Evolutionary conservation across 2,113 vertebrate species (phyloP).

Genomic region (Ellobius talpinus): DNA sequence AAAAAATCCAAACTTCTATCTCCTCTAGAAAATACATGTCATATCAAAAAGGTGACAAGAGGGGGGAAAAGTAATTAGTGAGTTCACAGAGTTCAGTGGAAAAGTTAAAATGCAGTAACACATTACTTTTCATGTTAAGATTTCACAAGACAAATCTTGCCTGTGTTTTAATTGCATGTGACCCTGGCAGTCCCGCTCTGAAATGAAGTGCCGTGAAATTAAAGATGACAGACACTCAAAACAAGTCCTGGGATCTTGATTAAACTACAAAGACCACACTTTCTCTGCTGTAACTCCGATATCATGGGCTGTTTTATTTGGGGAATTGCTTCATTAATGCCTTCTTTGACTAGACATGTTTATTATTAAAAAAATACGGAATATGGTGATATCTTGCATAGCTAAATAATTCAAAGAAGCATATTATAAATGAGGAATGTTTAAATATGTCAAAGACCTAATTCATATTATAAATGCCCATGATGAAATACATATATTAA

Average conservation of each 20-base stretch:
- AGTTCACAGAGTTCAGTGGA: constrained; percentile 92
- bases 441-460: constrained; percentile 84
- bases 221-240: constrained; percentile 94
- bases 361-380: constrained; percentile 92
- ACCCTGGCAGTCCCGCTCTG: constrained; percentile 92
- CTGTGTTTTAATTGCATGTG: constrained; percentile 95
- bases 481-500: constrained; percentile 48
- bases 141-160: constrained; percentile 93
- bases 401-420: constrained; percentile 87
- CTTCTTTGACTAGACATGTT: constrained; percentile 97
- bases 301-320: constrained; percentile 94
- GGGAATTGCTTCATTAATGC: constrained; percentile 95
- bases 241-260: constrained; percentile 94
- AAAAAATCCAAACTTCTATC: constrained; percentile 90
- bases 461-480: constrained; percentile 71
- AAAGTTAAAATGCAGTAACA: constrained; percentile 94
- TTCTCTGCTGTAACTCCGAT: constrained; percentile 93
- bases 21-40: constrained; percentile 91
- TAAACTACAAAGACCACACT: constrained; percentile 94
- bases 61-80: constrained; percentile 93
- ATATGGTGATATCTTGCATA: constrained; percentile 88
- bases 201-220: constrained; percentile 94
- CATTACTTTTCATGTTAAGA: constrained; percentile 94
- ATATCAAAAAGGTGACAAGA: constrained; percentile 94
- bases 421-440: constrained; percentile 84